Conservation (phyloP, 1,140 invertebrate genomes). For the Penaeus indicus region DNA sequence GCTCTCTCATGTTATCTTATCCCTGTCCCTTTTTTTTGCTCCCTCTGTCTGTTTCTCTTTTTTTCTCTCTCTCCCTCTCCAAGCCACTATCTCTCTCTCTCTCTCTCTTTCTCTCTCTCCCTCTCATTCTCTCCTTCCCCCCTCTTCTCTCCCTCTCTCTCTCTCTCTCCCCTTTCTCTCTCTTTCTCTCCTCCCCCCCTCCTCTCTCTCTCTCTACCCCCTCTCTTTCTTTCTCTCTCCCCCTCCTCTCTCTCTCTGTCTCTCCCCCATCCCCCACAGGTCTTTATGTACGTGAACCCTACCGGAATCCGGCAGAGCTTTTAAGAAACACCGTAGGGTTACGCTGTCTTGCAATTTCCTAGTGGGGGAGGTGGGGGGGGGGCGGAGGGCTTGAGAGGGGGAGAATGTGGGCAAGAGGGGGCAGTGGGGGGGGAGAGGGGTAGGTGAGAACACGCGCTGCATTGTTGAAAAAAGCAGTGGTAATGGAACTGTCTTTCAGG, state of each 20-base stretch:
- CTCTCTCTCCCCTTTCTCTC: background rate
- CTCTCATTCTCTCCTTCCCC: background rate
- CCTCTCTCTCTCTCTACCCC: background rate
- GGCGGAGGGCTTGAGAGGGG: too few species aligned
- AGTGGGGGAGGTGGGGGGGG: too few species aligned
- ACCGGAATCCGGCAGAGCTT: too few species aligned
- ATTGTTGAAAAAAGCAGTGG: too few species aligned
- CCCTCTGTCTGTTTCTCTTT: background rate
- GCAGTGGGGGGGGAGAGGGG: too few species aligned
- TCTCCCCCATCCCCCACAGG: background rate
- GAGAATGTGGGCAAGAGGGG: too few species aligned
- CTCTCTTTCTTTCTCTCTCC: background rate
- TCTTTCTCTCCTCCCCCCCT: background rate
- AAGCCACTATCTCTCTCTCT: background rate
- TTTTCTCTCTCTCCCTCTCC: background rate
- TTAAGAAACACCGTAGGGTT: too few species aligned
- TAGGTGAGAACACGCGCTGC: too few species aligned
- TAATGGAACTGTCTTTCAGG: too few species aligned
- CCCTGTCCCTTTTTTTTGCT: background rate
- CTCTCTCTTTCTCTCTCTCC: background rate
- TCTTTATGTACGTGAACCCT: background rate
- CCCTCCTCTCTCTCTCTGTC: background rate
- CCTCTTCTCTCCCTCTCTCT: background rate
- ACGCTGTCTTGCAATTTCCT: too few species aligned
- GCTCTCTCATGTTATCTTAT: background rate